Evolutionary conservation across 2,113 vertebrate genomes (phyloP).

Genomic region (Campylomormyrus tamandua): DNA sequence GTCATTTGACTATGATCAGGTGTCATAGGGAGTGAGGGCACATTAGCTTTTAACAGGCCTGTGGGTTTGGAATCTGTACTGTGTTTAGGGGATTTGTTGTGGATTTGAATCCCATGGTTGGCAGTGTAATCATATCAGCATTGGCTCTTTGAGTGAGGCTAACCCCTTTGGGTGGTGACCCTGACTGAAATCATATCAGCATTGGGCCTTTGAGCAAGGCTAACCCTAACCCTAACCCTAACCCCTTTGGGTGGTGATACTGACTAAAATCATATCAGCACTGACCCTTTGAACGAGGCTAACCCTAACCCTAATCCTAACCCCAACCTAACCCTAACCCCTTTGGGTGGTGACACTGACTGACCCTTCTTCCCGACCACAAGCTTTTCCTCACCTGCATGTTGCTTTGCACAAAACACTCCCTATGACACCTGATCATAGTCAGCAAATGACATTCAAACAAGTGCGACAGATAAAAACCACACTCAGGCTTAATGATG

Average conservation of each 20-base stretch:
- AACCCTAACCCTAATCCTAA: too few species aligned
- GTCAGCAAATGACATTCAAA: neutral
- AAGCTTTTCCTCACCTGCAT: neutral
- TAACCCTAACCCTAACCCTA: too few species aligned
- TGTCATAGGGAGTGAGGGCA: neutral
- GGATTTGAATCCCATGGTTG: neutral
- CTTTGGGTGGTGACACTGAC: neutral
- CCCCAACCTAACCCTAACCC: neutral
- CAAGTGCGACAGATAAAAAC: neutral
- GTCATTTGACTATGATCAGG: neutral
- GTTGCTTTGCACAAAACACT: neutral
- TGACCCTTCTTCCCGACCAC: neutral
- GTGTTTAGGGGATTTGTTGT: neutral
- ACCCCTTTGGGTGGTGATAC: too few species aligned
- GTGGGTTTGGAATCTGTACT: neutral
- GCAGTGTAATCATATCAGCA: neutral
- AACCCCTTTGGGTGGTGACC: neutral
- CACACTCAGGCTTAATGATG: neutral
- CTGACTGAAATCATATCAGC: too few species aligned
- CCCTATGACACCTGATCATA: neutral
- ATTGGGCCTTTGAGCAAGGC: too few species aligned
- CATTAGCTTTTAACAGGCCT: neutral
- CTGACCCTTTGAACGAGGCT: too few species aligned
- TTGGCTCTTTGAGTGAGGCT: neutral
- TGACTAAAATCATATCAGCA: too few species aligned